Percentiles rank a stretch among this genome's conserved stretches.
These are phyloP conservation scores for Heliothis virescens DNA, from an alignment of 1,140 invertebrate species.

Conservation along the genomic window DNA sequence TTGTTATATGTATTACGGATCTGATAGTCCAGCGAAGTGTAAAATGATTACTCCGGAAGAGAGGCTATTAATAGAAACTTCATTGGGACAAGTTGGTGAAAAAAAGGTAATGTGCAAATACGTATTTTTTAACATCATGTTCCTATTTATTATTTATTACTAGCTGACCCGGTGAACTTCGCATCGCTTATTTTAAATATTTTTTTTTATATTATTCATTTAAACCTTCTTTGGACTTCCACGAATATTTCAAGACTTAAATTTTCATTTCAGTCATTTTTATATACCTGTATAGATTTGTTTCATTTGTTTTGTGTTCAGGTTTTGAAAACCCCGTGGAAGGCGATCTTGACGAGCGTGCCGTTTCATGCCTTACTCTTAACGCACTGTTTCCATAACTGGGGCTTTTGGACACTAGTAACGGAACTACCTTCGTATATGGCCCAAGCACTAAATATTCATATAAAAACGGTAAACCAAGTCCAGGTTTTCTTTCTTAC, in stretches of 20 bases:
- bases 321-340: constrained; percentile 90
- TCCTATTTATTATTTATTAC: too few species aligned
- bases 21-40: constrained; percentile 88
- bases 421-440: constrained; percentile 97
- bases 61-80: constrained; percentile 47
- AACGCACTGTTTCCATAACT: constrained; percentile 95
- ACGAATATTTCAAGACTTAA: too few species aligned
- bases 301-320: background rate
- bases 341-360: constrained; percentile 90
- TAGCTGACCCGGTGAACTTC: too few species aligned
- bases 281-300: too few species aligned
- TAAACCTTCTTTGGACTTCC: too few species aligned
- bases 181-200: too few species aligned
- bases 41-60: constrained; percentile 86
- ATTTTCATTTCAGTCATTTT: too few species aligned
- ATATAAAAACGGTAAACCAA: constrained; percentile 91
- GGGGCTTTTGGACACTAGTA: constrained; percentile 97
- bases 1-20: constrained; percentile 87
- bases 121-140: too few species aligned
- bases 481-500: too few species aligned
- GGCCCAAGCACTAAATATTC: constrained; percentile 91
- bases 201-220: too few species aligned
- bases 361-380: constrained; percentile 94
- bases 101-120: too few species aligned
- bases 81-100: background rate